phyloP scores from a whole-genome alignment of 1,140 invertebrate genomes.

The Tenebrio molitor region DNA sequence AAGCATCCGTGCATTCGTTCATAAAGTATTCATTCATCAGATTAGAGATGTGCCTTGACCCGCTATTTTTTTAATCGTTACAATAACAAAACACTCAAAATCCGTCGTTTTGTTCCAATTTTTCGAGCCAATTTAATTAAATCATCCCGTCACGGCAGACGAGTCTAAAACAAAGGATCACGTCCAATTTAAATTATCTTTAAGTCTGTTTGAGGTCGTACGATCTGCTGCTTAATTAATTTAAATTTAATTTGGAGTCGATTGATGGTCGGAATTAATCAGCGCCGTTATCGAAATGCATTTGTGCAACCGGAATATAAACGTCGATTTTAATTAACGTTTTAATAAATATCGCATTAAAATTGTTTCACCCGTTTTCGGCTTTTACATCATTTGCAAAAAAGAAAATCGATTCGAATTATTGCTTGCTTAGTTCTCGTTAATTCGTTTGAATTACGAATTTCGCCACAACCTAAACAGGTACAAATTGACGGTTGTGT shows the following conservation, averaged over 20 bases:
- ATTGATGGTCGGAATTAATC: conserved; percentile 35
- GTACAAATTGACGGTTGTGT: too few relatives aligned
- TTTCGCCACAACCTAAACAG: too few relatives aligned
- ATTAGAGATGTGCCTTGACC: too few relatives aligned
- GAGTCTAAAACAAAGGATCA: conserved; percentile 30
- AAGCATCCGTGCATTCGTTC: too few relatives aligned
- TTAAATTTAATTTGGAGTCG: conserved; percentile 42
- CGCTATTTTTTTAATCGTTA: too few relatives aligned
- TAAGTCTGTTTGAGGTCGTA: conserved; percentile 33
- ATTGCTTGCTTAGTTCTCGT: too few relatives aligned
- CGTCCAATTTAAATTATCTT: conserved; percentile 46
- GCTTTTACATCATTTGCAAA: not conserved
- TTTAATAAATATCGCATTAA: conserved; percentile 30
- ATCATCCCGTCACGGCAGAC: conserved; percentile 4
- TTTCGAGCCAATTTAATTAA: not conserved
- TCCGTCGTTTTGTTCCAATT: too few relatives aligned
- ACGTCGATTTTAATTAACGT: conserved; percentile 18
- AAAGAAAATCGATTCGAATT: too few relatives aligned
- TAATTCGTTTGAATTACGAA: too few relatives aligned
- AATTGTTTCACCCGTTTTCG: not conserved
- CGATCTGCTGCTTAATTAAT: conserved; percentile 39
- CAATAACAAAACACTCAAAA: too few relatives aligned
- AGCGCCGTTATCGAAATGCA: conserved; percentile 24
- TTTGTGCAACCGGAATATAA: conserved; percentile 36
- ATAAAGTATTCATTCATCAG: too few relatives aligned